Evolutionary conservation across 2,797 vertebrate species (phyloP).

Genomic region (Enoplosus armatus): DNA sequence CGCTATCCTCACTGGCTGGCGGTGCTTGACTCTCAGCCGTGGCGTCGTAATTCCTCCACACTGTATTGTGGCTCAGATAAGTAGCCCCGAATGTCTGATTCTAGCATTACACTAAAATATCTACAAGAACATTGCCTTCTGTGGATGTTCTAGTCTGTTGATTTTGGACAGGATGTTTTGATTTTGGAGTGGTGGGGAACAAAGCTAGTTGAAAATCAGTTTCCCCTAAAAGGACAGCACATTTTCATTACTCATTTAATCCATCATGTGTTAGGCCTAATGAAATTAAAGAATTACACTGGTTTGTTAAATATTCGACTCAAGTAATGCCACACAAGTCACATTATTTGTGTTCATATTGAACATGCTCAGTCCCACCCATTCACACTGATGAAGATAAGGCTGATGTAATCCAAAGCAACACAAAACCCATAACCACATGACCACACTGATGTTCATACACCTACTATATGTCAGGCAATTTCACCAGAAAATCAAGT

Average conservation of each 20-base stretch:
- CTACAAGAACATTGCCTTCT: too few relatives aligned
- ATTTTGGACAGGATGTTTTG: too few relatives aligned
- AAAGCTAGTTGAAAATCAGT: too few relatives aligned
- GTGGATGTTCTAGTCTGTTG: too few relatives aligned
- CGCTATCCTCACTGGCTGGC: too few relatives aligned
- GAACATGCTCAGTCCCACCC: constrained; percentile 48
- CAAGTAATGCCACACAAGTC: constrained; percentile 33
- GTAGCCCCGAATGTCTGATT: too few relatives aligned
- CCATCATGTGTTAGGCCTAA: rapidly evolving
- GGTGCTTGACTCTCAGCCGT: too few relatives aligned
- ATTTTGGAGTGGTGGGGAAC: too few relatives aligned
- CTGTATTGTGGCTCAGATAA: too few relatives aligned
- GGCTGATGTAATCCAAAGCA: constrained; percentile 87
- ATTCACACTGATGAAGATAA: constrained; percentile 60
- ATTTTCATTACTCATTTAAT: neutral
- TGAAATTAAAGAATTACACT: constrained; percentile 12
- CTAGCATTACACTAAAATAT: too few relatives aligned
- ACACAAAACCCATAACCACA: constrained; percentile 73
- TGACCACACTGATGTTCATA: constrained; percentile 74
- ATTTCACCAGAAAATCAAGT: constrained; percentile 79
- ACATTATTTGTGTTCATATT: constrained; percentile 64
- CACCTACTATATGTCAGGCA: constrained; percentile 75
- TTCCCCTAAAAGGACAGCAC: neutral
- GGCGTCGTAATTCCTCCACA: too few relatives aligned
- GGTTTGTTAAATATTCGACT: constrained; percentile 33